A percentile compares a stretch with the other conserved stretches of the same genome.
phyloP scores from a whole-genome alignment of 1,140 invertebrate genomes.

The Apis laboriosa region DNA sequence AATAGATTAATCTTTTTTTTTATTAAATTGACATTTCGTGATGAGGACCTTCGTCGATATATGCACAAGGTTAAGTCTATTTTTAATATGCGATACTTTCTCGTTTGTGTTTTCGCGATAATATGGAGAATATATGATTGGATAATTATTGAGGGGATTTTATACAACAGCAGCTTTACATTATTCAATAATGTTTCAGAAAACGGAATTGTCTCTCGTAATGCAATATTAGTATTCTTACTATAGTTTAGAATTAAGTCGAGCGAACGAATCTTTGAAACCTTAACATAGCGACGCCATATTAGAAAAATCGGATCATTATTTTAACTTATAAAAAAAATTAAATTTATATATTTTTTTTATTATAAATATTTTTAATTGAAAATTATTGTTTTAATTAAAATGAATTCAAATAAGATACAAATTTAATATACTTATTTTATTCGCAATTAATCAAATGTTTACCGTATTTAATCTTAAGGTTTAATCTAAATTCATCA shows the following conservation, averaged over 20 bases:
- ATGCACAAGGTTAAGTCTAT: slow-evolving; percentile 12
- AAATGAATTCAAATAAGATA: too few relatives aligned
- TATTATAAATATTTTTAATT: too few relatives aligned
- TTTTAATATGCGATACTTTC: background rate
- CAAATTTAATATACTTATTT: too few relatives aligned
- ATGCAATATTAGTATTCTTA: background rate
- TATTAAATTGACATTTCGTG: background rate
- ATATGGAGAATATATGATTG: background rate
- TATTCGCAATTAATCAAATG: too few relatives aligned
- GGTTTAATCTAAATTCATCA: background rate
- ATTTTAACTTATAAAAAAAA: too few relatives aligned
- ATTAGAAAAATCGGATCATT: too few relatives aligned
- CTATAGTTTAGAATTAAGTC: too few relatives aligned
- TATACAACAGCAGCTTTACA: background rate
- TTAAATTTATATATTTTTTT: too few relatives aligned
- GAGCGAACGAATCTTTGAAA: too few relatives aligned
- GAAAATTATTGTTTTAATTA: too few relatives aligned
- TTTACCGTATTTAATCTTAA: too few relatives aligned
- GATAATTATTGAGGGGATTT: background rate
- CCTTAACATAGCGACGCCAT: too few relatives aligned
- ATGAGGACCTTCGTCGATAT: background rate
- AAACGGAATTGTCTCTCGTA: background rate
- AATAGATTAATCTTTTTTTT: background rate
- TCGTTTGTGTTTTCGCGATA: background rate
- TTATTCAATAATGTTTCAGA: background rate